Evolutionary conservation across 2,888 invertebrate genomes (phyloP).

Genomic region (Apotomis turbidana): DNA sequence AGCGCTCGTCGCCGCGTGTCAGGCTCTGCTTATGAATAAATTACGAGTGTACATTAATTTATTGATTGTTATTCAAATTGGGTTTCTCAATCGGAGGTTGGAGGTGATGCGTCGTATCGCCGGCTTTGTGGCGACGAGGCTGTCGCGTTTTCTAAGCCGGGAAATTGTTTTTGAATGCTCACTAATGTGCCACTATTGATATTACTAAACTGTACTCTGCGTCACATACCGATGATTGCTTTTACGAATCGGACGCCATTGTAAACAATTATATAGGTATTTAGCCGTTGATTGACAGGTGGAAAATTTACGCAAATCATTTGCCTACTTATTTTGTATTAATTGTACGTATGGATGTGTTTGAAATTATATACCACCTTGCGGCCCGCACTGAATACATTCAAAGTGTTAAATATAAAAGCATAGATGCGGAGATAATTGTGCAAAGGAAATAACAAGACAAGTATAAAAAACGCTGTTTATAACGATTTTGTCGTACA

Average conservation of each 20-base stretch:
- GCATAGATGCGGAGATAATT: conserved; percentile 30
- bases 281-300: conserved; percentile 56
- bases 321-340: conserved; percentile 42
- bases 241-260: conserved; percentile 63
- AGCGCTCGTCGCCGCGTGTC: conserved; percentile 74
- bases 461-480: conserved; percentile 9
- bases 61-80: conserved; percentile 84
- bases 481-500: neutral
- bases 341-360: conserved; percentile 35
- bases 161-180: conserved; percentile 66
- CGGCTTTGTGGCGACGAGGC: conserved; percentile 66
- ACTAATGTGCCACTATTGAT: conserved; percentile 56
- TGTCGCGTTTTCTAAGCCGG: conserved; percentile 62
- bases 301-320: conserved; percentile 57
- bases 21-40: conserved; percentile 77
- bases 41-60: conserved; percentile 81
- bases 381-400: conserved; percentile 32
- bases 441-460: conserved; percentile 14
- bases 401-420: conserved; percentile 21
- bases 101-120: conserved; percentile 75
- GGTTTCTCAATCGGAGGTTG: conserved; percentile 82
- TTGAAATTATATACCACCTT: conserved; percentile 32
- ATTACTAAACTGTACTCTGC: conserved; percentile 54
- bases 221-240: conserved; percentile 56
- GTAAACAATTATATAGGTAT: conserved; percentile 48